Base-by-base conservation (phyloP, 2,888 invertebrate species). In the Branchipolynoe longqiensis region DNA sequence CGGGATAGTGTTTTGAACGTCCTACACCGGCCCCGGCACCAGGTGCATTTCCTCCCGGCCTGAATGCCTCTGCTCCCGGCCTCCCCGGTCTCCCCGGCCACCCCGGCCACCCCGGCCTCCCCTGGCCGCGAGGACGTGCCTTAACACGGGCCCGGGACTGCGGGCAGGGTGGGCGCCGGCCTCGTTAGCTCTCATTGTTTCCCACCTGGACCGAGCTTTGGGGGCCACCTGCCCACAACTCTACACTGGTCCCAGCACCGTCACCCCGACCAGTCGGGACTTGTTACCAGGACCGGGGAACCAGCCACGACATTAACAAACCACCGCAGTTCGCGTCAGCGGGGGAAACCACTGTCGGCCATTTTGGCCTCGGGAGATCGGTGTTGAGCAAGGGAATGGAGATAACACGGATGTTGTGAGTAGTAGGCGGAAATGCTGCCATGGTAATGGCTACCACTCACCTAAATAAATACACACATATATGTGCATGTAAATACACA, bases 401-500 rank as follows among this genome's bases (percentile, higher is more conserved):
- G n/a, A n/a, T n/a, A n/a, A n/a, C n/a, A n/a, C 18, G 73, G 38
- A 73, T 36, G 48, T 3, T 41, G 78, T 78, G 33, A 78, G 78
- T 78, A 78, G 78, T 78, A 48, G 41, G 31, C 3, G 25, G 78
- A 78, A 78, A 78, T 28, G 78, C 48, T 78, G 28, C 78, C 25
- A 25, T 0, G 54, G 78, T 48, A 48, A 78, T 31, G 78, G 78
- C 69, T 12, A 69, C n/a, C 4, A 14, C 62, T 62, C n/a, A n/a
- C n/a, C n/a, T n/a, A n/a, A n/a, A n/a, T n/a, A n/a, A n/a, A n/a
- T n/a, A n/a, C n/a, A n/a, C n/a, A n/a, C n/a, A n/a, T n/a, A n/a
- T n/a, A n/a, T n/a, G n/a, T n/a, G n/a, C n/a, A n/a, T n/a, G n/a
- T n/a, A n/a, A n/a, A n/a, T n/a, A n/a, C n/a, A n/a, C n/a, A n/a